These are phyloP conservation scores for Psilopsiagon aymara DNA, from an alignment of 2,113 vertebrate species.

Conservation along the genomic window DNA sequence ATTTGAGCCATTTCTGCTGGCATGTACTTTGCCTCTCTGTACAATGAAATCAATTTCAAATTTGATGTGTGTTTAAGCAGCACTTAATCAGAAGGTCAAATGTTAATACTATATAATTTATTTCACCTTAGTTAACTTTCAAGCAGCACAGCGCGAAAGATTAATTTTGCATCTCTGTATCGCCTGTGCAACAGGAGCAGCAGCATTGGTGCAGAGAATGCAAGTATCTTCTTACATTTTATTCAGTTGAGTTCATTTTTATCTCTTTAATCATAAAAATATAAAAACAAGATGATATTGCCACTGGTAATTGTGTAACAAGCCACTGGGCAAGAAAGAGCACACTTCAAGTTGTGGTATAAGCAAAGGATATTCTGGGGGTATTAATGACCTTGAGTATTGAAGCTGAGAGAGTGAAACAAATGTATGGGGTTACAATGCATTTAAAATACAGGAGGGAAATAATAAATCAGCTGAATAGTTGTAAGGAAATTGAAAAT, in stretches of 20 bases:
- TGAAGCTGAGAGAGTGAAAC: constrained; percentile 61
- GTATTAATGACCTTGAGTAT: constrained; percentile 68
- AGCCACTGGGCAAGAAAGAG: constrained; percentile 70
- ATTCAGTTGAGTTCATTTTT: constrained; percentile 66
- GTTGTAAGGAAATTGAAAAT: constrained; percentile 72
- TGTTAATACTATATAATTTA: constrained; percentile 12
- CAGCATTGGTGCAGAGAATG: constrained; percentile 4
- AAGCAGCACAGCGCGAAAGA: neutral
- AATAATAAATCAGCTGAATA: constrained; percentile 73
- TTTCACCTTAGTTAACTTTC: constrained; percentile 47
- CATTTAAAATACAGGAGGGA: constrained; percentile 67
- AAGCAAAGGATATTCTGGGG: constrained; percentile 52
- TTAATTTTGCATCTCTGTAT: constrained; percentile 7
- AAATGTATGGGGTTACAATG: constrained; percentile 67
- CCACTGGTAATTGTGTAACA: constrained; percentile 57
- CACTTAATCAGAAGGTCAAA: constrained; percentile 19
- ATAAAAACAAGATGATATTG: constrained; percentile 69
- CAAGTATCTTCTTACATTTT: constrained; percentile 43
- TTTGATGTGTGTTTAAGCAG: neutral
- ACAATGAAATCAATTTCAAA: neutral
- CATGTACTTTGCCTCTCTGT: neutral
- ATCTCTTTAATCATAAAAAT: constrained; percentile 69
- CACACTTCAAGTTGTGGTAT: constrained; percentile 62
- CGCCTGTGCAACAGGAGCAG: neutral
- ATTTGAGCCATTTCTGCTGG: neutral